Base-by-base conservation (phyloP, 2,113 vertebrate species). In the Anguilla japonica region DNA sequence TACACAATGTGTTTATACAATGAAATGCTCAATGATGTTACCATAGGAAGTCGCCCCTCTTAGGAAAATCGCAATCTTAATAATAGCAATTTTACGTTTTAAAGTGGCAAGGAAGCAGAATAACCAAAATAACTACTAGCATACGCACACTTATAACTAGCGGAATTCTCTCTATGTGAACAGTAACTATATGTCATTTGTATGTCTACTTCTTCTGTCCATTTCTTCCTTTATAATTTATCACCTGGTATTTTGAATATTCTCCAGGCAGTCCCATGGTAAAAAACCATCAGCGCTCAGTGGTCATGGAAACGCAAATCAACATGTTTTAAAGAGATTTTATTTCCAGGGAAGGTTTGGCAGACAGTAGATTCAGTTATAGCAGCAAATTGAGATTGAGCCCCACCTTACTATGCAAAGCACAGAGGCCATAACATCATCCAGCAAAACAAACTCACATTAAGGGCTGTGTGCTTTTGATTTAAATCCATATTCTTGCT, bases 351-450 rank as follows among this genome's bases (percentile, higher is more conserved):
- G 88, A 90, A 91, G 90, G 90, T 92, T 87, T 93, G 90, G 89
- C 87, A 92, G 89, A 92, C 89, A 90, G 84, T 84, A 90, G 83
- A 87, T 84, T 79, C 57, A 86, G 50, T 43, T 71, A 88, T 86
- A 95, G 92, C 93, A 95, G 92, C 92, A 91, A 93, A 87, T 88
- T 83, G 88, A 91, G 79, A 87, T 0, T 86, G 88, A 89, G 63
- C 88, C 86, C 87, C 90, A 90, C 83, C 90, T 91, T 93, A 89
- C 86, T 56, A 79, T 83, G 67, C 67, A 29, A 90, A 91, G 83
- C 85, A 90, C 87, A 75, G 88, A 80, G 81, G 86, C 79, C 86
- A 90, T 83, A 84, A 90, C 89, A 89, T 63, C 3, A 83, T 84
- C 81, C 87, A 86, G 79, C 82, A 90, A 91, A 91, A 85, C 26